Evolutionary conservation across 2,888 invertebrate genomes (phyloP), one percentile per base, ranked within the genome.

Genomic region (Steinernema hermaphroditum): DNA sequence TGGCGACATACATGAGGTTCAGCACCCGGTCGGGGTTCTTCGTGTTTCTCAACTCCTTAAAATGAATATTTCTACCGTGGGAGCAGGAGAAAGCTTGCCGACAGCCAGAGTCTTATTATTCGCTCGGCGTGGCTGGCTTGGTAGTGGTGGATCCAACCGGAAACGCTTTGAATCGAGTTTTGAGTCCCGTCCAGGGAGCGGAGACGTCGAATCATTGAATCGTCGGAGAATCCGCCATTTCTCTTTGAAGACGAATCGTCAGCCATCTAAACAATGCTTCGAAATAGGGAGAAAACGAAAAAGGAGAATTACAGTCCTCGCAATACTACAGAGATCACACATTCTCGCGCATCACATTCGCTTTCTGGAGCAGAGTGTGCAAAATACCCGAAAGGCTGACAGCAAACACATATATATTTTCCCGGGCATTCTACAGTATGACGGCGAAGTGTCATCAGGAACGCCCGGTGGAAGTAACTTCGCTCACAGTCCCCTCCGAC

Each of bases 1-100:
- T 83, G 0, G 82, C 82, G 34, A 82, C 72, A 69, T 82, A 80
- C 14, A 82, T 72, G 43, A 77, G 44, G 73, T 77, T 80, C 0
- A 78, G 62, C 4, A 80, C 32, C 71, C 71, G 72, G 1, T 72
- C 2, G 14, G 73, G 37, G 49, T 75, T 74, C 50, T 44, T 32
- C 37, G 77, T 77, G 46, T 74, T 77, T 41, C 72, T 72, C 2
- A 78, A 49, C 4, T 72, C 73, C 80, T 80, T 57, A 76, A 77
- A 69, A 8, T 44, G 4, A 14, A 22, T n/a, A n/a, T n/a, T n/a
- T n/a, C n/a, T n/a, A n/a, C n/a, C n/a, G n/a, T n/a, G n/a, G n/a
- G n/a, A n/a, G n/a, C n/a, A n/a, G n/a, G n/a, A 46, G 22, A 46
- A 4, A 4, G 22, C 46, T 19, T 46, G 16, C 46, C n/a, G 6